Percentiles rank a stretch among this genome's conserved stretches.
These are phyloP conservation scores for Lottia scabra DNA, from an alignment of 2,888 invertebrate species.

Conservation along the genomic window DNA sequence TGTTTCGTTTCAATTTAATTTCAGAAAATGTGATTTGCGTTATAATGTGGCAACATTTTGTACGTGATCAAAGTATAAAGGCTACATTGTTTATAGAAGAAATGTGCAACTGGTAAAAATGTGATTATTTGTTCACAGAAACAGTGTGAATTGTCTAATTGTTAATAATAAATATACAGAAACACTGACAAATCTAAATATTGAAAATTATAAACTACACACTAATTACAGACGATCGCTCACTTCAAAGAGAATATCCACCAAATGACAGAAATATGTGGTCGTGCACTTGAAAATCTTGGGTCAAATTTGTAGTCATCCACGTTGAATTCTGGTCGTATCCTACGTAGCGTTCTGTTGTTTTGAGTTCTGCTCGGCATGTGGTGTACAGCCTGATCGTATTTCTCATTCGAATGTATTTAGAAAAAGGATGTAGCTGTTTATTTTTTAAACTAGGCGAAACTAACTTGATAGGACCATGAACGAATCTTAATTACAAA, in stretches of 20 bases:
- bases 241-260: neutral
- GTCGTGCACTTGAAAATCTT: neutral
- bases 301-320: neutral
- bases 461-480: constrained; percentile 11
- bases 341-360: too few relatives aligned
- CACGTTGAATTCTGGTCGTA: neutral
- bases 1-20: too few relatives aligned
- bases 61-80: too few relatives aligned
- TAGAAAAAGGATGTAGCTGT: constrained; percentile 21
- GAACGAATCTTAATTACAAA: constrained; percentile 13
- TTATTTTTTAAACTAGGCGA: constrained; percentile 14
- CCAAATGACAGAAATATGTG: constrained; percentile 5
- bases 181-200: neutral
- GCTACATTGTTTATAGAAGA: neutral
- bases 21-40: too few relatives aligned
- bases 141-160: neutral
- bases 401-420: constrained; percentile 14
- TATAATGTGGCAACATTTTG: too few relatives aligned
- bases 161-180: constrained; percentile 3
- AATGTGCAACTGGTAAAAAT: neutral
- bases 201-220: neutral
- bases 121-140: neutral
- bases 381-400: constrained; percentile 12
- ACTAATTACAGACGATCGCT: neutral
- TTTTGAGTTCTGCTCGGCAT: constrained; percentile 5